These are phyloP conservation scores for Platyscapa corneri DNA, from an alignment of 1,140 invertebrate genomes.

Conservation along the genomic window DNA sequence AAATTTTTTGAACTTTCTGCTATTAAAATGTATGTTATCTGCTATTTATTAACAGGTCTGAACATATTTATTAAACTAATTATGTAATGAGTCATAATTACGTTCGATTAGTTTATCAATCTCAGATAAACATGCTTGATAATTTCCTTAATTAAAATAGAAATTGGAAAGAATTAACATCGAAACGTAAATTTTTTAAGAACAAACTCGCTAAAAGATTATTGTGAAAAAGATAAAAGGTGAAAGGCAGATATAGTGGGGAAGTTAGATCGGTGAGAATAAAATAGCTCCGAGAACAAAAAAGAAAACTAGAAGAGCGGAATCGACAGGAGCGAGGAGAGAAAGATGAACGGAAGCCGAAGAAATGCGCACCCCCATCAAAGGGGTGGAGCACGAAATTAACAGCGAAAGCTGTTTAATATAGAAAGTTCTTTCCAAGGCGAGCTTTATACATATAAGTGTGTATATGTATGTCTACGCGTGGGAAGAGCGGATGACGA, in stretches of 20 bases:
- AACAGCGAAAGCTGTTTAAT: constrained; percentile 65
- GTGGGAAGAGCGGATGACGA: not conserved
- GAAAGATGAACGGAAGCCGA: constrained; percentile 8
- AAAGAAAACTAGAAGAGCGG: constrained; percentile 29
- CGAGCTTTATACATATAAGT: not conserved
- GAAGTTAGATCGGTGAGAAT: constrained; percentile 10
- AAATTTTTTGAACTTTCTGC: not conserved
- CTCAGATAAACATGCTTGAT: constrained; percentile 40
- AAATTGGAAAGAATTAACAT: not conserved
- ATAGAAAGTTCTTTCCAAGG: constrained; percentile 63
- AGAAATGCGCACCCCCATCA: not conserved
- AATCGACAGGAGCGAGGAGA: not conserved
- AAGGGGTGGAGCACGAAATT: constrained; percentile 57
- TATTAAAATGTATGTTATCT: not conserved
- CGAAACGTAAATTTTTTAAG: constrained; percentile 1
- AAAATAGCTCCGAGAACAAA: constrained; percentile 37
- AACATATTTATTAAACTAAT: constrained; percentile 31
- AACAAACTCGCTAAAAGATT: not conserved
- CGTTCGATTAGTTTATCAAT: constrained; percentile 10
- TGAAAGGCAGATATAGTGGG: not conserved
- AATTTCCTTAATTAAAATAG: constrained; percentile 45
- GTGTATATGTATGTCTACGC: constrained; percentile 14
- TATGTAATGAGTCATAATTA: constrained; percentile 3
- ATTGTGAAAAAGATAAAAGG: constrained; percentile 35
- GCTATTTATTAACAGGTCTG: not conserved